phyloP scores from a whole-genome alignment of 1,140 invertebrate species.

The Drosophila seguyi region DNA sequence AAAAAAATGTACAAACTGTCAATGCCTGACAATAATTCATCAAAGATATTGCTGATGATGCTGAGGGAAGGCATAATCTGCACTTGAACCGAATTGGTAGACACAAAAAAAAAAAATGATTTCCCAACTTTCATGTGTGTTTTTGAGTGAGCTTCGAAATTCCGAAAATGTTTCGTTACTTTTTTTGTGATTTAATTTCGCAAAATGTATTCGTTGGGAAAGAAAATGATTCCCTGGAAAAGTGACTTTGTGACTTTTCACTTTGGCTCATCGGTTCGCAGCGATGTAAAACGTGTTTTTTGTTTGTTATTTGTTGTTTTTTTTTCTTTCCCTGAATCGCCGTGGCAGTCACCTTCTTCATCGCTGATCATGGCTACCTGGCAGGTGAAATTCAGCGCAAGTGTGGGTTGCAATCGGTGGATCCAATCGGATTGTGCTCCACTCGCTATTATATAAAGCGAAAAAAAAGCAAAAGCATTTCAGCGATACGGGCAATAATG shows the following conservation, averaged over 20 bases:
- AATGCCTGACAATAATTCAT: conserved; percentile 51
- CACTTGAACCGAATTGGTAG: conserved; percentile 43
- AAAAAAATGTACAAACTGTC: conserved; percentile 20
- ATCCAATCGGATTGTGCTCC: conserved; percentile 37
- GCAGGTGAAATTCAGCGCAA: conserved; percentile 49
- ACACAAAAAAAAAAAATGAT: conserved; percentile 5
- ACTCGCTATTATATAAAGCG: conserved; percentile 63
- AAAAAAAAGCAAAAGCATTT: conserved; percentile 33
- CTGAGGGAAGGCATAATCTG: conserved; percentile 8
- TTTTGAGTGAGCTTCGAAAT: conserved; percentile 22
- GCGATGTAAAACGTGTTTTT: conserved; percentile 71
- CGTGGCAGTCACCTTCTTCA: conserved; percentile 35
- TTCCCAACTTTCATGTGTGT: conserved; percentile 28
- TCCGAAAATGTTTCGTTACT: conserved; percentile 35
- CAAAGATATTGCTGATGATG: conserved; percentile 43
- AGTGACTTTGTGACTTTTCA: conserved; percentile 74
- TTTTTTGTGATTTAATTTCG: conserved; percentile 10
- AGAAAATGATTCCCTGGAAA: conserved; percentile 56
- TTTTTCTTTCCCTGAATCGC: conserved; percentile 19
- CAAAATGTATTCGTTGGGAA: conserved; percentile 12
- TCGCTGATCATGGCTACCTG: conserved; percentile 49
- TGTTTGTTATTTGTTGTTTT: conserved; percentile 11
- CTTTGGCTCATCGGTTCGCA: conserved; percentile 59
- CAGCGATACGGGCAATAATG: conserved; percentile 12
- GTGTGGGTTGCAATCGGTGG: conserved; percentile 51